These are phyloP conservation scores for Lanius collurio DNA, from an alignment of 2,113 vertebrate genomes.

Conservation along the genomic window DNA sequence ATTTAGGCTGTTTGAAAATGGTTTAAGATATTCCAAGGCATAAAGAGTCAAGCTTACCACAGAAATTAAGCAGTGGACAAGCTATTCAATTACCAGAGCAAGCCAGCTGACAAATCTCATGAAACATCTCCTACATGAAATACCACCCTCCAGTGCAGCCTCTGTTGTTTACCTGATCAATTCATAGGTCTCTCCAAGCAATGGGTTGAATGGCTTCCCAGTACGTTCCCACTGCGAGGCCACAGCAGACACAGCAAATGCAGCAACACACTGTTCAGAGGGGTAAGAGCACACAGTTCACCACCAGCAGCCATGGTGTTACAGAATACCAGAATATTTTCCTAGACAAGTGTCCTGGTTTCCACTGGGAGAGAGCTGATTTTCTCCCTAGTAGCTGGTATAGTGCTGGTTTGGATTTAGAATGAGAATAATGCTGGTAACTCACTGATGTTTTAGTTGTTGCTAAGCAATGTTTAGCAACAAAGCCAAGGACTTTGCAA, in stretches of 20 bases:
- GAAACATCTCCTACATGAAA: neutral
- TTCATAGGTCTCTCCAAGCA: conserved; percentile 96
- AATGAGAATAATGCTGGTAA: neutral
- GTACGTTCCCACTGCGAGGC: conserved; percentile 98
- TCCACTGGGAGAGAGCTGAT: neutral
- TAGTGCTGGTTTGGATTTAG: neutral
- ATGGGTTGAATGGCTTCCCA: conserved; percentile 95
- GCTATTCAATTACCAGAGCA: no score
- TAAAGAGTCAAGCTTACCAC: no score
- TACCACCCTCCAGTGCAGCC: neutral
- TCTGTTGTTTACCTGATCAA: conserved; percentile 82
- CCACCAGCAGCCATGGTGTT: neutral
- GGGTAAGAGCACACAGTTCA: neutral
- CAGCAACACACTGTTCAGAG: conserved; percentile 86
- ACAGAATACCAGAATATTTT: neutral
- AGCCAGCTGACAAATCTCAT: neutral
- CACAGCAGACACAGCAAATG: conserved; percentile 96
- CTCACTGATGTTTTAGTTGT: neutral
- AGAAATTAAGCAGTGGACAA: no score
- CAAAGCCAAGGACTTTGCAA: neutral
- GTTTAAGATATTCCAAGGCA: no score
- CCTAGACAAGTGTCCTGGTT: neutral
- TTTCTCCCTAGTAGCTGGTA: neutral
- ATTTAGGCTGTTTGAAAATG: no score
- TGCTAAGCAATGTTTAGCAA: neutral